Conservation (phyloP, 2,888 invertebrate species). For the Lucinisca nassula region DNA sequence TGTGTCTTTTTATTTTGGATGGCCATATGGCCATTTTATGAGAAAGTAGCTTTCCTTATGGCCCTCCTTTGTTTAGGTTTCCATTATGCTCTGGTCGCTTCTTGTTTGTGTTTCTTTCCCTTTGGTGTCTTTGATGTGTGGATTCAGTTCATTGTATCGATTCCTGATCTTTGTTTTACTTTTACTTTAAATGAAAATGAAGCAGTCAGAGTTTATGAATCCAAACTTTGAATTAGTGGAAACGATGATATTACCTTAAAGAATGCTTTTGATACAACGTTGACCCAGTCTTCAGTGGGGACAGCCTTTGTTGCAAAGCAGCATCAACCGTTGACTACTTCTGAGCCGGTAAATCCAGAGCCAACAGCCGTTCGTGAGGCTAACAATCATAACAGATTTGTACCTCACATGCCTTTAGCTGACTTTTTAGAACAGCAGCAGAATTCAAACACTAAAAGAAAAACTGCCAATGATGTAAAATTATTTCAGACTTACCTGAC, state of each 20-base stretch:
- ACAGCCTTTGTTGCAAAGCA: neutral
- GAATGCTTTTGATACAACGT: neutral
- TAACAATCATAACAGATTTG: neutral
- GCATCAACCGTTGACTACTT: neutral
- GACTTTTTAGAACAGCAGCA: neutral
- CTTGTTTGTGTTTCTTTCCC: no score
- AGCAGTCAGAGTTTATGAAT: neutral
- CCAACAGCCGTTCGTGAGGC: neutral
- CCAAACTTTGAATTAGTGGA: neutral
- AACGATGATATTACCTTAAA: neutral
- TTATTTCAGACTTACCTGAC: conserved; percentile 70
- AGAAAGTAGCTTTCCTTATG: no score
- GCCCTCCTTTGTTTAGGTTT: no score
- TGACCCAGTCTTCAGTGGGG: neutral
- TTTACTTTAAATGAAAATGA: neutral
- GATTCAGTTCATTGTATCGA: no score
- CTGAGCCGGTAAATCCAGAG: neutral
- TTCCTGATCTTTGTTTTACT: no score
- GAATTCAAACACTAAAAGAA: conserved; percentile 69
- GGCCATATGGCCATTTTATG: no score
- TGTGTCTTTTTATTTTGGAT: no score
- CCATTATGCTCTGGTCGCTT: no score
- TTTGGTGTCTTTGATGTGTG: no score
- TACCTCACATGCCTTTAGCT: neutral
- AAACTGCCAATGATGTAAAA: conserved; percentile 75